Conservation (phyloP, 2,113 vertebrate genomes). For the Cynocephalus volans region DNA sequence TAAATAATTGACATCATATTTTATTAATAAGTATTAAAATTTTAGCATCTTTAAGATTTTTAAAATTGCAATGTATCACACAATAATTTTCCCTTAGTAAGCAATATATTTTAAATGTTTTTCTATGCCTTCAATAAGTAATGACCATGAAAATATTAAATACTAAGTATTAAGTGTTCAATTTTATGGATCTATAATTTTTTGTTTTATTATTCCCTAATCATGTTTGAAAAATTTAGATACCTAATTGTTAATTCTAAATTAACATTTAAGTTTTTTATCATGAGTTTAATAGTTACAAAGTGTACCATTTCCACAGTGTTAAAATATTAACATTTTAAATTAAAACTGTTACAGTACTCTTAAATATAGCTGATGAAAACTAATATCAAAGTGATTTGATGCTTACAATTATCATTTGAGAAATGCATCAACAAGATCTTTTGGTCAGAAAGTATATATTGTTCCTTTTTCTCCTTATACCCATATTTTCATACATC, state of each 20-base stretch:
- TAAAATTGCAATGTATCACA: background rate
- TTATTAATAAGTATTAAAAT: slow-evolving; percentile 38
- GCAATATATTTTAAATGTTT: slow-evolving; percentile 40
- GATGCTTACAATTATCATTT: background rate
- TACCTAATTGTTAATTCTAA: slow-evolving; percentile 36
- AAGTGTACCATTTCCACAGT: slow-evolving; percentile 58
- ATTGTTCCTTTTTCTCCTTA: slow-evolving; percentile 22
- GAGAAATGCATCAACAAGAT: slow-evolving; percentile 38
- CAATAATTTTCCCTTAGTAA: slow-evolving; percentile 47
- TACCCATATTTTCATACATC: background rate
- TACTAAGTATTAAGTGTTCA: background rate
- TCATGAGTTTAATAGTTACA: slow-evolving; percentile 33
- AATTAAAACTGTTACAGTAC: slow-evolving; percentile 33
- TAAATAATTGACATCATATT: slow-evolving; percentile 61
- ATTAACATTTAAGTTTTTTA: slow-evolving; percentile 63
- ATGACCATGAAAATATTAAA: slow-evolving; percentile 42
- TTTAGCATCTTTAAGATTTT: slow-evolving; percentile 46
- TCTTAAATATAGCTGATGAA: slow-evolving; percentile 57
- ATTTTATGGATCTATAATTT: slow-evolving; percentile 12
- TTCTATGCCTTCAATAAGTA: slow-evolving; percentile 41
- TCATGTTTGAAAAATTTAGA: slow-evolving; percentile 69
- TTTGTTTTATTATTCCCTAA: slow-evolving; percentile 60
- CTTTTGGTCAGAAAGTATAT: slow-evolving; percentile 27
- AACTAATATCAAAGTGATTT: slow-evolving; percentile 20
- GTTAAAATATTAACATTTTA: slow-evolving; percentile 69